Percentiles rank a stretch among this genome's conserved stretches.
These are phyloP conservation scores for Slavum lentiscoides DNA, from an alignment of 2,888 invertebrate species.

Conservation along the genomic window DNA sequence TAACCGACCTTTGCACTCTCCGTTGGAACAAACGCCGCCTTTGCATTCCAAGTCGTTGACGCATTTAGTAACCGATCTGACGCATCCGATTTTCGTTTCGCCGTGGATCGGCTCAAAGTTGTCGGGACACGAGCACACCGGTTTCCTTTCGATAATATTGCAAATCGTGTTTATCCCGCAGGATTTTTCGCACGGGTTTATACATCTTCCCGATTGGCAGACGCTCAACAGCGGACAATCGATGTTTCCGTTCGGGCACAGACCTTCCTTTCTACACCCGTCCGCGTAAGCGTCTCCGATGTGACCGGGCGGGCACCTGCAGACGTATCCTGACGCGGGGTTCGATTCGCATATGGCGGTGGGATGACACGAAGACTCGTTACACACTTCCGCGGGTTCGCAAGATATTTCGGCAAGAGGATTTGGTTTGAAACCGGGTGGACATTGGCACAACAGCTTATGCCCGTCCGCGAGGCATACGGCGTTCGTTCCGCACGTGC, in stretches of 20 bases:
- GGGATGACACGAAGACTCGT: slow-evolving; percentile 77
- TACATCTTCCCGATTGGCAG: slow-evolving; percentile 73
- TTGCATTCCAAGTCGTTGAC: slow-evolving; percentile 74
- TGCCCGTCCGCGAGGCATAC: slow-evolving; percentile 87
- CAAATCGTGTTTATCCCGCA: slow-evolving; percentile 84
- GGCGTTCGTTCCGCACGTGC: slow-evolving; percentile 83
- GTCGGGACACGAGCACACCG: slow-evolving; percentile 77
- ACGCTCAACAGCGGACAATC: slow-evolving; percentile 78
- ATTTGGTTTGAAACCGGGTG: slow-evolving; percentile 78
- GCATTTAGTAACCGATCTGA: slow-evolving; percentile 71
- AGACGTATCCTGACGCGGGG: slow-evolving; percentile 70
- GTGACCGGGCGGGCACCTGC: slow-evolving; percentile 76
- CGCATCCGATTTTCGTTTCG: slow-evolving; percentile 71
- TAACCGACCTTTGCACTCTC: slow-evolving; percentile 73
- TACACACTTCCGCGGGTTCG: slow-evolving; percentile 72
- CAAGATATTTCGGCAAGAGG: slow-evolving; percentile 85
- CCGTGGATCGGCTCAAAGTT: slow-evolving; percentile 74
- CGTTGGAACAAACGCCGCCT: slow-evolving; percentile 77
- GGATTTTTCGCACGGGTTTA: slow-evolving; percentile 79
- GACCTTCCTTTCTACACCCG: slow-evolving; percentile 78
- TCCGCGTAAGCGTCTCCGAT: slow-evolving; percentile 75
- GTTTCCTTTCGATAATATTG: slow-evolving; percentile 73
- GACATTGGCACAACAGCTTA: slow-evolving; percentile 81
- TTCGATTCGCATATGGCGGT: slow-evolving; percentile 77
- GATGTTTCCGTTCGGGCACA: slow-evolving; percentile 70